Base-by-base conservation (phyloP, 2,888 invertebrate genomes). In the Coleophora flavipennella region DNA sequence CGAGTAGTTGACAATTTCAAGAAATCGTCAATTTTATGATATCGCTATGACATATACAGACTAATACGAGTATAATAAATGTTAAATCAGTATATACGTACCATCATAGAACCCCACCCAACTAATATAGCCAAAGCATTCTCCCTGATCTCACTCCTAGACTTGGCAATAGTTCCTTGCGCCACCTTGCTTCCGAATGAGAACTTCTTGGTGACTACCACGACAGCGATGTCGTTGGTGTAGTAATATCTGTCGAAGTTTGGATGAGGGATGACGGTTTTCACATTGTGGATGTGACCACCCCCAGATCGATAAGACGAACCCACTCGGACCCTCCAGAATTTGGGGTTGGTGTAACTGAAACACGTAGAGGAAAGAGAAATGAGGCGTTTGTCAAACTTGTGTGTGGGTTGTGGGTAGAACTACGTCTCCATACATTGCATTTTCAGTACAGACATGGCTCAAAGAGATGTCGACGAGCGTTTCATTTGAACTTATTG, bases 21-120 rank as follows among this genome's bases (percentile, higher is more conserved):
- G n/a, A n/a, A n/a, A n/a, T n/a, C n/a, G n/a, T n/a, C n/a, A n/a
- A n/a, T n/a, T n/a, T n/a, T n/a, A n/a, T n/a, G n/a, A n/a, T n/a
- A n/a, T n/a, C n/a, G n/a, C n/a, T n/a, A n/a, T n/a, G n/a, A n/a
- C n/a, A n/a, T n/a, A n/a, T n/a, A n/a, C n/a, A n/a, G n/a, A n/a
- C n/a, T n/a, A n/a, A n/a, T n/a, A n/a, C n/a, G n/a, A n/a, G n/a
- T n/a, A n/a, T n/a, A n/a, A n/a, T n/a, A n/a, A n/a, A n/a, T 20
- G 20, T 20, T 20, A 20, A 20, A 4, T 20, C 3, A 20, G 20
- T 20, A 2, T 13, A 10, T 8, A 41, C 42, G 49, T 44, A 83
- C 83, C 65, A 78, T 62, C 1, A 61, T 59, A 25, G 75, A 66
- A 9, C 84, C 84, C 84, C 84, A 84, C 36, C 84, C 84, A 25